phyloP scores from a whole-genome alignment of 2,113 vertebrate species.

The Rafetus swinhoei region DNA sequence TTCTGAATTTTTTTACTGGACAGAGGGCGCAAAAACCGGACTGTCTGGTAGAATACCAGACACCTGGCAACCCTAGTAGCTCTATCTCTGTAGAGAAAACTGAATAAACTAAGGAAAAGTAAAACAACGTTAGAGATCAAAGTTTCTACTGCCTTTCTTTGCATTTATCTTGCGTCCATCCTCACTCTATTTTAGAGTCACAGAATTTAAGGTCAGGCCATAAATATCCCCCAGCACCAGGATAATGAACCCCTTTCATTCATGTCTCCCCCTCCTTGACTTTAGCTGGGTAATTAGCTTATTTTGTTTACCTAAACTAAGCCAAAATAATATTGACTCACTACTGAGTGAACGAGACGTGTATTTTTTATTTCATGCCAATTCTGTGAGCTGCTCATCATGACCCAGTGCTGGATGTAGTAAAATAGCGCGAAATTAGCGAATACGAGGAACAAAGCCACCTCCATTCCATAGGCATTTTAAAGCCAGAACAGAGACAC shows the following conservation, averaged over 20 bases:
- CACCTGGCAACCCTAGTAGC: no score
- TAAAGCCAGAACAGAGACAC: rapidly evolving
- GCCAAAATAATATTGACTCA: not conserved
- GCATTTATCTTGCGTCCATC: not conserved
- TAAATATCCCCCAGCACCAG: not conserved
- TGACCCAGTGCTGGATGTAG: not conserved
- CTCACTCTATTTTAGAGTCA: not conserved
- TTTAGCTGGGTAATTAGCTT: rapidly evolving
- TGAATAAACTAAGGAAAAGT: not conserved
- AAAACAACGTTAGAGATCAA: not conserved
- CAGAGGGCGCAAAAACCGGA: no score
- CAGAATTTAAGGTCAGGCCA: not conserved
- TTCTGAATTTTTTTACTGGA: no score
- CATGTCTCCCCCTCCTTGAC: rapidly evolving
- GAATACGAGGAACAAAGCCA: not conserved
- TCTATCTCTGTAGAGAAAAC: no score
- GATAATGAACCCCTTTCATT: not conserved
- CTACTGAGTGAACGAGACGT: not conserved
- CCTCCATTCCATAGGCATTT: no score
- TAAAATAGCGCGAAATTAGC: not conserved
- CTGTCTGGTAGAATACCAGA: no score
- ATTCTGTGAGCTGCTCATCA: not conserved
- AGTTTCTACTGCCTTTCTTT: not conserved
- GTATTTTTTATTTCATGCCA: not conserved
- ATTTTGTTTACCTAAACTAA: rapidly evolving